phyloP scores from a whole-genome alignment of 2,113 vertebrate species.

The Daphoenositta chrysoptera region DNA sequence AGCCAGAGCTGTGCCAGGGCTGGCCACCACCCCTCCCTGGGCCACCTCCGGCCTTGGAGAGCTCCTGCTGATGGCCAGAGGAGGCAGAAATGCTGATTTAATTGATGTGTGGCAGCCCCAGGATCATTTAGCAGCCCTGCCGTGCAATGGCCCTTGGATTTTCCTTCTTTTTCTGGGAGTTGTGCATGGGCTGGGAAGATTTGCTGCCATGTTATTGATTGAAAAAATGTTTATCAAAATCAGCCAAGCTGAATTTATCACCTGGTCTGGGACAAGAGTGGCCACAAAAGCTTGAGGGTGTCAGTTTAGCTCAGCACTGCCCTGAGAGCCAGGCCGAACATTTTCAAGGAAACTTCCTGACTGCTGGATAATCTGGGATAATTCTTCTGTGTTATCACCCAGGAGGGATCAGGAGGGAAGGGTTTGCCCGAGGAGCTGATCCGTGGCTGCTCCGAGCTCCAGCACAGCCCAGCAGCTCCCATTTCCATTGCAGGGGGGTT shows the following conservation, averaged over 20 bases:
- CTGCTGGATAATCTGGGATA: fast-evolving
- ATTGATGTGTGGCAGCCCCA: fast-evolving
- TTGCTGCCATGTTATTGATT: fast-evolving
- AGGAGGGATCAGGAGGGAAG: neutral
- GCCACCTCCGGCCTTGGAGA: fast-evolving
- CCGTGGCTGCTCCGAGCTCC: neutral
- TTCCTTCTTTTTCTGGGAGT: neutral
- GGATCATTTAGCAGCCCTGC: neutral
- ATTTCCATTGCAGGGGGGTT: neutral
- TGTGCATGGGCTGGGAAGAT: neutral
- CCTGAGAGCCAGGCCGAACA: neutral
- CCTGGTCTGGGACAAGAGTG: fast-evolving
- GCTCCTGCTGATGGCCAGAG: neutral
- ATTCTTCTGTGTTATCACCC: neutral
- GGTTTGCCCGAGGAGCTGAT: neutral
- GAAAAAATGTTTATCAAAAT: neutral
- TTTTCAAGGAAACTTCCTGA: neutral
- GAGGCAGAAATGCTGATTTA: fast-evolving
- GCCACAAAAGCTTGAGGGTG: too few species aligned
- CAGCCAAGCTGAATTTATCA: neutral
- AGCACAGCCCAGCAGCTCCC: neutral
- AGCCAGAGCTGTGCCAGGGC: fast-evolving
- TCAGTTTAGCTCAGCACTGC: neutral
- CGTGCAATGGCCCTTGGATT: neutral
- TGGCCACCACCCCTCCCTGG: neutral